A percentile compares a stretch with the other conserved stretches of the same genome.
Conservation (phyloP, 2,888 invertebrate genomes). For the Yponomeuta sedellus region DNA sequence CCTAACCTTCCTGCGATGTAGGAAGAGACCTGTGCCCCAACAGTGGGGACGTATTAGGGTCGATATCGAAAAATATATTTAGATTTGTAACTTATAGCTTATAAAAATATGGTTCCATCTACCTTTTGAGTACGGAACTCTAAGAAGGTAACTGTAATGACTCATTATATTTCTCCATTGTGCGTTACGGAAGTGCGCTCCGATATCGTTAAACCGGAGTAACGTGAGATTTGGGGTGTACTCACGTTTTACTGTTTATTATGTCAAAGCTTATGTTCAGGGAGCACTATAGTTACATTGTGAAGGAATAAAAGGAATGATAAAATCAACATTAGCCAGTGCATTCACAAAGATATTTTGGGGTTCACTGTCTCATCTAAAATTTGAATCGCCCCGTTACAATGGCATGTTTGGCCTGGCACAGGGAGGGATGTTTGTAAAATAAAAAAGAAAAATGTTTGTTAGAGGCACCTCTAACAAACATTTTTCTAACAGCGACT, state of each 20-base stretch:
- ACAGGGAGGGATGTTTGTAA: background rate
- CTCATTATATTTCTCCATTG: slow-evolving; percentile 53
- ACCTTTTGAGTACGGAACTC: background rate
- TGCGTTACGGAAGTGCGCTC: slow-evolving; percentile 49
- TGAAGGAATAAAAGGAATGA: slow-evolving; percentile 9
- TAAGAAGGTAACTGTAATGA: slow-evolving; percentile 52
- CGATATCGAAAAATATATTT: too few species aligned
- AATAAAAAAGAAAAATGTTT: too few species aligned
- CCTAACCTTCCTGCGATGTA: too few species aligned
- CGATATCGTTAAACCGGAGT: slow-evolving; percentile 33
- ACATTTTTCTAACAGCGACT: background rate
- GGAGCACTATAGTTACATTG: slow-evolving; percentile 7
- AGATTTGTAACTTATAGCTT: too few species aligned
- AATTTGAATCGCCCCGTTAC: background rate
- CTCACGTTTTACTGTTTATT: slow-evolving; percentile 7
- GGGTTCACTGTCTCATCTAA: background rate
- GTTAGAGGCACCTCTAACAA: background rate
- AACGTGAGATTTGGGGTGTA: slow-evolving; percentile 17
- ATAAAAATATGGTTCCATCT: too few species aligned
- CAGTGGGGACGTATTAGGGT: too few species aligned
- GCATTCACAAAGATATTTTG: background rate
- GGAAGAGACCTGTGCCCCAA: too few species aligned
- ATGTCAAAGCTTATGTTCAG: slow-evolving; percentile 10
- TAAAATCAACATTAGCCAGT: slow-evolving; percentile 8
- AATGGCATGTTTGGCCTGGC: background rate